Percentiles rank a stretch among this genome's conserved stretches.
Conservation (phyloP, 37 sponge, comb jelly and placozoan genomes). For the Spongilla lacustris region DNA sequence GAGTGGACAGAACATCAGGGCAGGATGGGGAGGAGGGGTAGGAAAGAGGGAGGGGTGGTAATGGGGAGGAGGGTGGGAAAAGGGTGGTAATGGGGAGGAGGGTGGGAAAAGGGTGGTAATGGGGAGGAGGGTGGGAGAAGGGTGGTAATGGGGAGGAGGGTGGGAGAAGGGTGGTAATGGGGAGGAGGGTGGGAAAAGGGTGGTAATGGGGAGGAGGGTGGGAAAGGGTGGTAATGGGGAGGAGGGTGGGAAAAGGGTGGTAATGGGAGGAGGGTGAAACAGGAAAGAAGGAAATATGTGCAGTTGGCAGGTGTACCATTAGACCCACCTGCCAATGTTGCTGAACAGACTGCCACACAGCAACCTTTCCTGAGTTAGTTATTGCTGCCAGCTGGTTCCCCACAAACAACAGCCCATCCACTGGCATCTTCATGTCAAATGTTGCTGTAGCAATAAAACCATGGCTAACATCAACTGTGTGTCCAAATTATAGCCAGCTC, state of each 20-base stretch:
- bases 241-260: too few relatives aligned
- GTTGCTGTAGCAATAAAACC: constrained; percentile 57
- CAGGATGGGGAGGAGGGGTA: background rate
- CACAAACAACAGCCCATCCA: constrained; percentile 95
- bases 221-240: background rate
- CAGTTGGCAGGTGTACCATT: background rate
- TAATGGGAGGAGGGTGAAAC: background rate
- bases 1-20: background rate
- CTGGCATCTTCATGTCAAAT: constrained; percentile 88
- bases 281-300: background rate
- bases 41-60: background rate
- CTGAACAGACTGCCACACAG: constrained; percentile 93
- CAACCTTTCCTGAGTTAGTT: constrained; percentile 91
- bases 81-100: background rate
- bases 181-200: background rate
- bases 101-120: background rate
- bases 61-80: background rate
- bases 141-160: background rate
- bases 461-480: background rate
- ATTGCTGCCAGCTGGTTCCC: constrained; percentile 92
- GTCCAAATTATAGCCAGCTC: too few relatives aligned
- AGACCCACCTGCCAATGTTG: constrained; percentile 84
- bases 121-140: background rate
- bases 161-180: background rate
- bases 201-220: background rate